A percentile compares a stretch with the other conserved stretches of the same genome.
phyloP scores from a whole-genome alignment of 1,140 invertebrate genomes.

The Periplaneta americana region DNA sequence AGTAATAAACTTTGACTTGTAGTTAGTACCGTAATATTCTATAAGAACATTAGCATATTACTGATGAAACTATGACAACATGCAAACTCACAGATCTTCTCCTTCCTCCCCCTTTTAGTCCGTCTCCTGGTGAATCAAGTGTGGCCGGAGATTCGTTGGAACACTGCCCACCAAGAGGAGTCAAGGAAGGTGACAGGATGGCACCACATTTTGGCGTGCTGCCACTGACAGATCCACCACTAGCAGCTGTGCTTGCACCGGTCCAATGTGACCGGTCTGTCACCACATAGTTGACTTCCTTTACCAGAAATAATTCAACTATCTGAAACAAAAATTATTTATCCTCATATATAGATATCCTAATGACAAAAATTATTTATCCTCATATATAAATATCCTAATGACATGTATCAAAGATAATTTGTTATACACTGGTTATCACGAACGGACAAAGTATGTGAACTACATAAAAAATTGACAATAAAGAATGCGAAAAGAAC shows the following conservation, averaged over 20 bases:
- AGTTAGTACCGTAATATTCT: too few species aligned
- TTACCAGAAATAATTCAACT: slow-evolving; percentile 50
- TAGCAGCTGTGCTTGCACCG: neutral
- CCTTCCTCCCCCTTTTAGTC: slow-evolving; percentile 30
- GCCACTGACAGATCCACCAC: slow-evolving; percentile 37
- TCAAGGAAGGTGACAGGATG: slow-evolving; percentile 36
- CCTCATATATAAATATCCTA: too few species aligned
- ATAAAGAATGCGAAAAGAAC: too few species aligned
- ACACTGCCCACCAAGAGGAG: slow-evolving; percentile 38
- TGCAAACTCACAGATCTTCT: neutral
- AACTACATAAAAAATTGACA: too few species aligned
- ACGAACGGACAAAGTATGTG: too few species aligned
- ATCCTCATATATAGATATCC: too few species aligned
- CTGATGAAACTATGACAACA: too few species aligned
- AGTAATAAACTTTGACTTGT: too few species aligned
- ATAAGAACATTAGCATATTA: too few species aligned
- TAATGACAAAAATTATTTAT: too few species aligned
- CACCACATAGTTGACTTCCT: slow-evolving; percentile 48
- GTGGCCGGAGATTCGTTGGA: slow-evolving; percentile 29
- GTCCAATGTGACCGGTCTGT: slow-evolving; percentile 36
- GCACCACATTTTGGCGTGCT: slow-evolving; percentile 28
- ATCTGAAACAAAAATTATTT: slow-evolving; percentile 39
- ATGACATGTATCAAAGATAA: too few species aligned
- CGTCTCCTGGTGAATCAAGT: slow-evolving; percentile 15
- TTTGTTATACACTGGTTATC: too few species aligned